phyloP scores from a whole-genome alignment of 2,888 invertebrate genomes.

The Helleia helle region DNA sequence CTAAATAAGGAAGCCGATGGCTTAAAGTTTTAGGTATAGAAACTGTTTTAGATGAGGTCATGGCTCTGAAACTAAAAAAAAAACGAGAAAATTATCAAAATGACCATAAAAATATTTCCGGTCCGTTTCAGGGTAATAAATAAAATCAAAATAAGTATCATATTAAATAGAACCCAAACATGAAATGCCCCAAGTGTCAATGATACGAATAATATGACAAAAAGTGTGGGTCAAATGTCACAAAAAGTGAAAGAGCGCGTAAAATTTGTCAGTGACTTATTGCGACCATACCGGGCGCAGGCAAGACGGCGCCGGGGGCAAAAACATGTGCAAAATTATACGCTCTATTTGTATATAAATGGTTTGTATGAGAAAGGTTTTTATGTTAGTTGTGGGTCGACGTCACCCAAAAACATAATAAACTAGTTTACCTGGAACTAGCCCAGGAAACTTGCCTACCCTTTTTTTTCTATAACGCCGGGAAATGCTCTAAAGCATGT shows the following conservation, averaged over 20 bases:
- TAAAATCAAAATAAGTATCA: neutral
- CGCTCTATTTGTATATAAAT: slow-evolving; percentile 13
- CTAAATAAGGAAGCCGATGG: too few species aligned
- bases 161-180: neutral
- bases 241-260: slow-evolving; percentile 17
- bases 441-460: too few species aligned
- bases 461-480: too few species aligned
- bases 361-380: too few species aligned
- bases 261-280: slow-evolving; percentile 40
- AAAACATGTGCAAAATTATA: slow-evolving; percentile 17
- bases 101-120: slow-evolving; percentile 1
- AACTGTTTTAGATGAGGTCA: too few species aligned
- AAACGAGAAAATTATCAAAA: too few species aligned
- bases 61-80: too few species aligned
- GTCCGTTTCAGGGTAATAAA: neutral
- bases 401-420: too few species aligned
- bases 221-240: slow-evolving; percentile 19
- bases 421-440: too few species aligned
- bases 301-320: slow-evolving; percentile 35
- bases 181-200: neutral
- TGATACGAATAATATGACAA: slow-evolving; percentile 1
- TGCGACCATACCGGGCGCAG: slow-evolving; percentile 33
- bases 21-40: too few species aligned
- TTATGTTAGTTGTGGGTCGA: too few species aligned
- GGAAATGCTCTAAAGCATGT: too few species aligned